Evolutionary conservation across 2,888 invertebrate species (phyloP).

Genomic region (Cheilosia impressa): DNA sequence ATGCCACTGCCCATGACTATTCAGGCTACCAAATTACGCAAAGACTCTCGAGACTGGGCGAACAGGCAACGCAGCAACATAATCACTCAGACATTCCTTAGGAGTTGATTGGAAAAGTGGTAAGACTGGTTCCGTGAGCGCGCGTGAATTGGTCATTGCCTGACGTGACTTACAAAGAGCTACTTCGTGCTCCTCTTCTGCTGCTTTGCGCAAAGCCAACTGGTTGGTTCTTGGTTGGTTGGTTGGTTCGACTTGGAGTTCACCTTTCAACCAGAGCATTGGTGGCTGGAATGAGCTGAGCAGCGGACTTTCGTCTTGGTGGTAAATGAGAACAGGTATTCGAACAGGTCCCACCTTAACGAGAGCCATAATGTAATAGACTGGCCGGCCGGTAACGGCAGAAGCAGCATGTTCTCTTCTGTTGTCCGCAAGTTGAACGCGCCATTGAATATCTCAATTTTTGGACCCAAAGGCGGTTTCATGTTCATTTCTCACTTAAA

Average conservation of each 20-base stretch:
- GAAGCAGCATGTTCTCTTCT: slow-evolving; percentile 45
- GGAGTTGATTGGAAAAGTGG: slow-evolving; percentile 75
- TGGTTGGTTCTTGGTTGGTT: slow-evolving; percentile 1
- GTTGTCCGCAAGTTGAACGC: slow-evolving; percentile 58
- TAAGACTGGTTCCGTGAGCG: slow-evolving; percentile 74
- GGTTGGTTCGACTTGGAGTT: slow-evolving; percentile 13
- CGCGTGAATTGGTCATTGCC: slow-evolving; percentile 74
- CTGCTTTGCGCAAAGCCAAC: slow-evolving; percentile 34
- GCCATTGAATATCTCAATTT: slow-evolving; percentile 62
- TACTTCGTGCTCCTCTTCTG: slow-evolving; percentile 52
- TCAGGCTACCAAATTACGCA: slow-evolving; percentile 75
- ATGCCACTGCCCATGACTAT: slow-evolving; percentile 74
- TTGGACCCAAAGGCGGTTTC: slow-evolving; percentile 51
- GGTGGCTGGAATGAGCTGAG: slow-evolving; percentile 29
- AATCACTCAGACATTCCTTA: slow-evolving; percentile 72
- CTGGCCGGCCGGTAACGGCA: slow-evolving; percentile 33
- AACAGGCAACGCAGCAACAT: slow-evolving; percentile 74
- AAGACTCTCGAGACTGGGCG: slow-evolving; percentile 69
- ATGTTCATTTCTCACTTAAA: slow-evolving; percentile 55
- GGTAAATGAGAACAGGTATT: slow-evolving; percentile 56
- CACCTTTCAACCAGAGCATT: not conserved
- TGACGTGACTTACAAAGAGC: slow-evolving; percentile 71
- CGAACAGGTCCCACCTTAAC: slow-evolving; percentile 57
- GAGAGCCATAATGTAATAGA: slow-evolving; percentile 39
- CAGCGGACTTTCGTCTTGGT: not conserved